A percentile compares a stretch with the other conserved stretches of the same genome.
Evolutionary conservation across 2,888 invertebrate genomes (phyloP).

Genomic region (Calephelis perditalis): DNA sequence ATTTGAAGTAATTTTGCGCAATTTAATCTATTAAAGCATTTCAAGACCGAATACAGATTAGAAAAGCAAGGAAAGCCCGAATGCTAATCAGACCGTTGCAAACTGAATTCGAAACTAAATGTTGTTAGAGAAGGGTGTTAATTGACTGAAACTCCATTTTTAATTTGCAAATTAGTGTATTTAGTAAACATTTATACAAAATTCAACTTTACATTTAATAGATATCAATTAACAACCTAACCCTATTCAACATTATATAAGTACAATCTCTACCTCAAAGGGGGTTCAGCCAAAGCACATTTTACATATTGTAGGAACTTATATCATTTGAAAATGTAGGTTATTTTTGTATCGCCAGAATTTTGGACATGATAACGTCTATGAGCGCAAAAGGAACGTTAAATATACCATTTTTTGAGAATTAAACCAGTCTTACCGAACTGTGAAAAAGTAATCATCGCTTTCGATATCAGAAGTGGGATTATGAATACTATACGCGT

Average conservation of each 20-base stretch:
- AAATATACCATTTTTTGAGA: too few species aligned
- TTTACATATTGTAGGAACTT: constrained; percentile 24
- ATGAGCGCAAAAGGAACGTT: not conserved
- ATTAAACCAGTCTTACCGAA: too few species aligned
- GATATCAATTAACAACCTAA: constrained; percentile 75
- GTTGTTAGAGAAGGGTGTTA: constrained; percentile 74
- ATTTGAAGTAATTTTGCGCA: constrained; percentile 14
- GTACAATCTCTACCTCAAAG: constrained; percentile 41
- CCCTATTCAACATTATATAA: constrained; percentile 60
- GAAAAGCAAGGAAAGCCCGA: constrained; percentile 46
- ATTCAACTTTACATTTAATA: constrained; percentile 63
- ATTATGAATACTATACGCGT: too few species aligned
- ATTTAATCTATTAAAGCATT: constrained; percentile 23
- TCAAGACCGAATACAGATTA: constrained; percentile 49
- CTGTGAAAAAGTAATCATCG: too few species aligned
- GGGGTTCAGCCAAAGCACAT: constrained; percentile 74
- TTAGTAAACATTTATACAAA: constrained; percentile 73
- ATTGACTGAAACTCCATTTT: constrained; percentile 77
- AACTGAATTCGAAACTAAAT: constrained; percentile 31
- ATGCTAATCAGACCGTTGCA: constrained; percentile 33
- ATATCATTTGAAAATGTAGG: constrained; percentile 1
- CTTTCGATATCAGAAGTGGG: too few species aligned
- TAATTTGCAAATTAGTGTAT: constrained; percentile 65
- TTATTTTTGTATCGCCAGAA: not conserved
- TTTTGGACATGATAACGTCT: constrained; percentile 7